A percentile compares a stretch with the other conserved stretches of the same genome.
Conservation (phyloP, 2,797 vertebrate genomes). For the Propithecus perrieri region DNA sequence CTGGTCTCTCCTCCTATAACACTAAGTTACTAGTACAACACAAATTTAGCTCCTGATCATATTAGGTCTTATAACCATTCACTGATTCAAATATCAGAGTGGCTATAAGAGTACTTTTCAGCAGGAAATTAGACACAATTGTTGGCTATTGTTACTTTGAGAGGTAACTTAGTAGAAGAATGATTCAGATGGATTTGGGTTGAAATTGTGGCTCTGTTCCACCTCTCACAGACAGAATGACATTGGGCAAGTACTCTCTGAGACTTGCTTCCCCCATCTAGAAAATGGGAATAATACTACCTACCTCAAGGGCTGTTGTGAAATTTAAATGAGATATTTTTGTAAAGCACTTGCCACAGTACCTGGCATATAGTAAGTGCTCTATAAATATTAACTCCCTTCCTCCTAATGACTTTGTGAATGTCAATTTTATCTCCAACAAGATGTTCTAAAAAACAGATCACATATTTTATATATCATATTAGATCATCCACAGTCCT, state of each 20-base stretch:
- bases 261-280: not conserved
- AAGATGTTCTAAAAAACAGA: not conserved
- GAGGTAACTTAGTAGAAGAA: not conserved
- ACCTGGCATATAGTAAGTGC: not conserved
- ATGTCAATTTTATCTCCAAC: not conserved
- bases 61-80: not conserved
- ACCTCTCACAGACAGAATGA: not conserved
- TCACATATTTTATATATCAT: not conserved
- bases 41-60: not conserved
- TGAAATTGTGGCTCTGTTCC: not conserved
- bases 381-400: not conserved
- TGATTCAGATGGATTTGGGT: not conserved
- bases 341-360: not conserved
- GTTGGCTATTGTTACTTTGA: not conserved
- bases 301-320: not conserved
- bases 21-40: not conserved
- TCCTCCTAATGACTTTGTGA: not conserved
- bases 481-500: not conserved
- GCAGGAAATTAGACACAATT: not conserved
- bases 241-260: not conserved
- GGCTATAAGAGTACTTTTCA: not conserved
- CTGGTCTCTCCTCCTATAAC: not conserved
- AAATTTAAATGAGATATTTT: not conserved
- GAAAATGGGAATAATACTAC: not conserved
- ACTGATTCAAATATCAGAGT: conserved; percentile 28